Base-by-base conservation (phyloP, 2,797 vertebrate genomes). In the Bufotes viridis region DNA sequence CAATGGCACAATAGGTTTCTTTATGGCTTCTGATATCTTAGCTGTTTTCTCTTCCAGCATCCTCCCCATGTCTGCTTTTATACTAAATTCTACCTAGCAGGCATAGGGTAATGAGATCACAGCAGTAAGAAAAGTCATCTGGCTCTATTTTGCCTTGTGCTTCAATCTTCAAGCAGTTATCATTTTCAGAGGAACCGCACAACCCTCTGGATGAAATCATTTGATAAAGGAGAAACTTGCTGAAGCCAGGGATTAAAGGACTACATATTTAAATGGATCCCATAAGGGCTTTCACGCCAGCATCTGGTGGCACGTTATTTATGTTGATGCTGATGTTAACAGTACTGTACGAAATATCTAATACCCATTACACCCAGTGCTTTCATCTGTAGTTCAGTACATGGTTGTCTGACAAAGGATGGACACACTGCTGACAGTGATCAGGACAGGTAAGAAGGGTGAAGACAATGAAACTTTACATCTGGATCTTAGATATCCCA, bases 61-160 rank as follows among this genome's bases (percentile, higher is more conserved):
- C 57, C 29, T 60, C 69, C 51, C 34, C 58, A 2, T 53, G 13
- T 85, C 72, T 63, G 72, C 55, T 60, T 61, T 72, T 17, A 18
- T 63, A 12, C 57, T 51, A 76, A 63, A 85, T 76, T 63, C 83
- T 51, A 85, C 83, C 83, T 74, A 76, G 72, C 72, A 85, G 83
- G 70, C 72, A 78, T 65, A 85, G 57, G 22, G 72, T 85, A 85
- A 76, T 85, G 83, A 85, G 72, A 85, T 85, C 83, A 85, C 72
- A 84, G 83, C 83, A 61, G 83, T 65, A n/a, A 63, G 22, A 75
- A 51, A 51, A 76, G 83, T 76, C 83, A 85, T 85, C 70, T 76
- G 72, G 57, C 58, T 78, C 34, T 78, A 49, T 85, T 76, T 78
- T 76, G 72, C 34, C 57, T 65, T 53, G 58, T 65, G 67, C 24